phyloP scores from a whole-genome alignment of 2,888 invertebrate species.

The Nematopogon swammerdamellus region DNA sequence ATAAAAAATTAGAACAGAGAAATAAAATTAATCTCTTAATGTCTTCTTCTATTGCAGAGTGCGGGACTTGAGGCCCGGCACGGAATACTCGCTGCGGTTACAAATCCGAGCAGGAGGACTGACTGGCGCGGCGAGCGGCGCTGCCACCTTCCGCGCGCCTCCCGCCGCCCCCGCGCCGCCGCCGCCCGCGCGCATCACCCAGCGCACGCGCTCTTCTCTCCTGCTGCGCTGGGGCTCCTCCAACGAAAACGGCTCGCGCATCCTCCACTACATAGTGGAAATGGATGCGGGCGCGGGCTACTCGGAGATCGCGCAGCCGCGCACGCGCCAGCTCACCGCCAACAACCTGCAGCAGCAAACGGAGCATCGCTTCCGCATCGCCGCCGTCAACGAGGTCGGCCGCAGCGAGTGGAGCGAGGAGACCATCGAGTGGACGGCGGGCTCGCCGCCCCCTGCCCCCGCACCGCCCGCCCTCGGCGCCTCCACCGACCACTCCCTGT shows the following conservation, averaged over 20 bases:
- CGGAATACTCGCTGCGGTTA: conserved; percentile 79
- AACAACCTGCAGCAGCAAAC: conserved; percentile 76
- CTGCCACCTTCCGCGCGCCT: conserved; percentile 76
- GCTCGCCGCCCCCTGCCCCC: conserved; percentile 77
- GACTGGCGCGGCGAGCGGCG: conserved; percentile 72
- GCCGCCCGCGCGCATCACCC: conserved; percentile 68
- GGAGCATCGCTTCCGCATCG: conserved; percentile 76
- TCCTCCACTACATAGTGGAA: conserved; percentile 75
- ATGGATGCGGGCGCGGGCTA: conserved; percentile 72
- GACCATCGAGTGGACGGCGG: conserved; percentile 68
- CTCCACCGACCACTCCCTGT: conserved; percentile 61
- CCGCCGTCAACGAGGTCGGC: conserved; percentile 80
- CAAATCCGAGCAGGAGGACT: conserved; percentile 74
- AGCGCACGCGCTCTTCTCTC: conserved; percentile 67
- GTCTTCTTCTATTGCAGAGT: conserved; percentile 48
- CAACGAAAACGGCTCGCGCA: conserved; percentile 75
- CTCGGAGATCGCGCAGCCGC: conserved; percentile 68
- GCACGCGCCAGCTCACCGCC: conserved; percentile 72
- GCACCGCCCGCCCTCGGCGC: conserved; percentile 68
- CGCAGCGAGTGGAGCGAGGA: conserved; percentile 70
- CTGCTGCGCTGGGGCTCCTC: conserved; percentile 71
- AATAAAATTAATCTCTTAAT: too few relatives aligned
- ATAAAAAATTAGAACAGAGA: too few relatives aligned
- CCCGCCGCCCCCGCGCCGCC: conserved; percentile 76
- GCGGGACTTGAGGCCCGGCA: conserved; percentile 83